Conservation (phyloP, 2,113 vertebrate genomes). For the Dissostichus mawsoni region DNA sequence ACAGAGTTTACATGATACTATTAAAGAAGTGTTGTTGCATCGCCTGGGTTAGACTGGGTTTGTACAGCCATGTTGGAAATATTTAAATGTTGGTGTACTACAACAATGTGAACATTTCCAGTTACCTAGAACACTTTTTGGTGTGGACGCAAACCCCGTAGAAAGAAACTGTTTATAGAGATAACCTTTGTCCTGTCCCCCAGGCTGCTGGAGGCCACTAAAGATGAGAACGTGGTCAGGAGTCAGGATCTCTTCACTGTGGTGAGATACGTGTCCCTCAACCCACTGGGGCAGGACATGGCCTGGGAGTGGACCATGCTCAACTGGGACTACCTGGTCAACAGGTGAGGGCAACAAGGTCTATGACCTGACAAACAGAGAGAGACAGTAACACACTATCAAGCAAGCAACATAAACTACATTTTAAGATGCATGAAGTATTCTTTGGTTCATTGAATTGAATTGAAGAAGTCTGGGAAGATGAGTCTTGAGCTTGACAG, state of each 20-base stretch:
- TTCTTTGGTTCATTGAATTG: too few species aligned
- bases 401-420: too few species aligned
- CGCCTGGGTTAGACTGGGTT: neutral
- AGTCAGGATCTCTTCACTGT: slow-evolving; percentile 94
- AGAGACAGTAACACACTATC: neutral
- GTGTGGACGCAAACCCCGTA: too few species aligned
- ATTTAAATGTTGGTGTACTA: too few species aligned
- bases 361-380: neutral
- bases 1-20: neutral
- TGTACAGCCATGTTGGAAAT: neutral
- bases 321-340: slow-evolving; percentile 94
- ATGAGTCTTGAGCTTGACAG: too few species aligned
- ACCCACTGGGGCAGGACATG: slow-evolving; percentile 91
- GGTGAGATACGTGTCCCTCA: slow-evolving; percentile 91
- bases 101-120: too few species aligned
- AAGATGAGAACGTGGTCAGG: slow-evolving; percentile 87
- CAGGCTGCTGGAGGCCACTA: slow-evolving; percentile 89
- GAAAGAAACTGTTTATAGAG: too few species aligned
- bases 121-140: too few species aligned
- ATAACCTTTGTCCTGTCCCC: slow-evolving; percentile 31
- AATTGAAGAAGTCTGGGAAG: too few species aligned
- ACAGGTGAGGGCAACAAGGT: slow-evolving; percentile 82
- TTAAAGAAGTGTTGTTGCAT: neutral
- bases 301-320: slow-evolving; percentile 96
- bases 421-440: too few species aligned